These are phyloP conservation scores for Nothura maculosa DNA, from an alignment of 2,797 vertebrate species.

Conservation along the genomic window DNA sequence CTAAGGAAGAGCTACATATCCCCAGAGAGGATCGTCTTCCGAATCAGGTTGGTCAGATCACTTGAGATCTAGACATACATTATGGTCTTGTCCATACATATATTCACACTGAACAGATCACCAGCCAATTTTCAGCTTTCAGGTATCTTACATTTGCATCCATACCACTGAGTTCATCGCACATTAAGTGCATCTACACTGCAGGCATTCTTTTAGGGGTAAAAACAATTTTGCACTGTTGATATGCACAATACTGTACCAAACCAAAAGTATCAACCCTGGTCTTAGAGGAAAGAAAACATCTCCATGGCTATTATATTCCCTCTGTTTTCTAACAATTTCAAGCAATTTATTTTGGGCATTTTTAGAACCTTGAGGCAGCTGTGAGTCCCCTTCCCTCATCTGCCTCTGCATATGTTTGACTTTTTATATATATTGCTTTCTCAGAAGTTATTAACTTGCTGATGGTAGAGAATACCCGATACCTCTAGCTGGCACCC, in stretches of 20 bases:
- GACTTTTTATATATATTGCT: neutral
- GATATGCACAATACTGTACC: neutral
- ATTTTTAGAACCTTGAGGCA: conserved; percentile 6
- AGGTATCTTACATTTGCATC: neutral
- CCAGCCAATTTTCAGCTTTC: neutral
- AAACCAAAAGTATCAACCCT: neutral
- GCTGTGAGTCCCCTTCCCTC: neutral
- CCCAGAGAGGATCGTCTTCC: neutral
- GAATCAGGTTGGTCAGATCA: neutral
- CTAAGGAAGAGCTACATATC: neutral
- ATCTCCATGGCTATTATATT: fast-evolving
- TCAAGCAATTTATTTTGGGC: neutral
- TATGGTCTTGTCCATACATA: neutral
- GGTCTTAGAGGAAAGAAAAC: neutral
- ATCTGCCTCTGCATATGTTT: neutral
- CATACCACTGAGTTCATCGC: neutral
- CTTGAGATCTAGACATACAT: neutral
- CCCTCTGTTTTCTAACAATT: neutral
- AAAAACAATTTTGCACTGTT: neutral
- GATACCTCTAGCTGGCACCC: neutral
- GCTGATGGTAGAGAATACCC: conserved; percentile 13
- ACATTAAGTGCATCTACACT: neutral
- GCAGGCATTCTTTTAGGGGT: neutral
- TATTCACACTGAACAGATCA: neutral
- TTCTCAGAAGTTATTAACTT: conserved; percentile 18